phyloP scores from a whole-genome alignment of 2,888 invertebrate genomes.

The Cordilura impudica region DNA sequence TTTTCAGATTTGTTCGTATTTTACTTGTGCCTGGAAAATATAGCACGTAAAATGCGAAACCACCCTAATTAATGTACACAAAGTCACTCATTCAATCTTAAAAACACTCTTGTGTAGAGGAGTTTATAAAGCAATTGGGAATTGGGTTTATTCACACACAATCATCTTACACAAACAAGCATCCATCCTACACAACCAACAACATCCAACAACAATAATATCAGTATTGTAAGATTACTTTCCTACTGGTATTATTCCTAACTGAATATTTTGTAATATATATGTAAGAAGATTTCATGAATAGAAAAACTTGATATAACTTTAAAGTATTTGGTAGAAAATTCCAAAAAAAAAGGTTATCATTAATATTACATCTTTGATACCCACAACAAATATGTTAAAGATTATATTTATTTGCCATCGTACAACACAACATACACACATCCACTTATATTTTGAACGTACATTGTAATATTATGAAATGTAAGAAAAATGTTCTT shows the following conservation, averaged over 20 bases:
- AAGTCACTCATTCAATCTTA: neutral
- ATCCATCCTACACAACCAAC: neutral
- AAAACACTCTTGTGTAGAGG: slow-evolving; percentile 19
- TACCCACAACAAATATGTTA: slow-evolving; percentile 41
- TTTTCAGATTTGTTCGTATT: neutral
- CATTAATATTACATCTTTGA: slow-evolving; percentile 61
- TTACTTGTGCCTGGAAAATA: slow-evolving; percentile 27
- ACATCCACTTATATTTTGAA: neutral
- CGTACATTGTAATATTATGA: neutral
- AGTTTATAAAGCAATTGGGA: slow-evolving; percentile 24
- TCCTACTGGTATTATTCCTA: slow-evolving; percentile 42
- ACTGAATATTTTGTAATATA: slow-evolving; percentile 25
- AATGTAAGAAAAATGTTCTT: slow-evolving; percentile 39
- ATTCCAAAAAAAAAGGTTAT: slow-evolving; percentile 55
- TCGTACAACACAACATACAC: slow-evolving; percentile 1
- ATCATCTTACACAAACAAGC: too few species aligned
- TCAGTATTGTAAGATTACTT: slow-evolving; percentile 29
- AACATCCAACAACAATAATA: slow-evolving; percentile 23
- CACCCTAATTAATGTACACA: neutral
- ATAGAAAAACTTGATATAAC: slow-evolving; percentile 50
- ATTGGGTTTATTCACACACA: slow-evolving; percentile 14
- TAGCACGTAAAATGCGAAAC: too few species aligned
- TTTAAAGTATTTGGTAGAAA: slow-evolving; percentile 41
- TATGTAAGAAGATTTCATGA: slow-evolving; percentile 21
- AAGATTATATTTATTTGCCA: neutral